Evolutionary conservation across 2,797 vertebrate genomes (phyloP).

Genomic region (Crotalus adamanteus): DNA sequence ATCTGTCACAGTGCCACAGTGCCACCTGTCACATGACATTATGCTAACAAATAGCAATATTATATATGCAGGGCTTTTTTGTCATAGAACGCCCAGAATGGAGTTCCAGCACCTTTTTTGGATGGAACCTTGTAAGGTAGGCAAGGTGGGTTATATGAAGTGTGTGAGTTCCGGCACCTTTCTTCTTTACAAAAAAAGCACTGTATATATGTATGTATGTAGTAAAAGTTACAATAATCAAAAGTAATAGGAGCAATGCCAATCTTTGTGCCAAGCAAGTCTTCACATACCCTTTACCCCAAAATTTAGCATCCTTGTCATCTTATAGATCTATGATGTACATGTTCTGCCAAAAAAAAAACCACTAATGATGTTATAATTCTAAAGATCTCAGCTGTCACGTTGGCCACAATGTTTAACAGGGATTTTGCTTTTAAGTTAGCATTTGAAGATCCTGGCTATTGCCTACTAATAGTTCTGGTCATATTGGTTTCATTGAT

Average conservation of each 20-base stretch:
- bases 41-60: background rate
- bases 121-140: too few species aligned
- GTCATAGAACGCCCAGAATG: too few species aligned
- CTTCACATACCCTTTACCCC: background rate
- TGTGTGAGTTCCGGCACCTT: too few species aligned
- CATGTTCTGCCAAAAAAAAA: background rate
- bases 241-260: background rate
- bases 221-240: background rate
- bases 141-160: too few species aligned
- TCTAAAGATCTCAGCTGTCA: background rate
- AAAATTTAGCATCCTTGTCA: background rate
- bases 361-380: background rate
- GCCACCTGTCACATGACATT: background rate
- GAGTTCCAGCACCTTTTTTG: too few species aligned
- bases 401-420: slow-evolving; percentile 5
- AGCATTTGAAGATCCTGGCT: background rate
- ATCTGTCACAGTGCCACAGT: too few species aligned
- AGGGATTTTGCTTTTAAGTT: background rate
- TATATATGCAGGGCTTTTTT: too few species aligned
- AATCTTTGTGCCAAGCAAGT: background rate
- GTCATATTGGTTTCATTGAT: background rate
- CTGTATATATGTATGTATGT: background rate
- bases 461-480: background rate
- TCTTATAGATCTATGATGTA: background rate
- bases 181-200: too few species aligned